These are phyloP conservation scores for Mormyrus lacerda DNA, from an alignment of 2,113 vertebrate genomes.

Conservation along the genomic window DNA sequence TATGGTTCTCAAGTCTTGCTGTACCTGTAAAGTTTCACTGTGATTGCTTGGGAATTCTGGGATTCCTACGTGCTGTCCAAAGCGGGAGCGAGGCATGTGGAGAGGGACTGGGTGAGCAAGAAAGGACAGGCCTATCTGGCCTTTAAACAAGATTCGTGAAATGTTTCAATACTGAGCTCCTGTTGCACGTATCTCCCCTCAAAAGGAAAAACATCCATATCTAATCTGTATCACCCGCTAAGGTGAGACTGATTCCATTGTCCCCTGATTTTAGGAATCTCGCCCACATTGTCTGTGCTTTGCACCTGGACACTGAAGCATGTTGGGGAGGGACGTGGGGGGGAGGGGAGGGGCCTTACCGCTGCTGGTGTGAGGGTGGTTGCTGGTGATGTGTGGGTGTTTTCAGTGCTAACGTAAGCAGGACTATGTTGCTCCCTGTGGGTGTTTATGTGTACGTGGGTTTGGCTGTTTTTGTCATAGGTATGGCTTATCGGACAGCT, in stretches of 20 bases:
- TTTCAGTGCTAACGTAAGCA: too few relatives aligned
- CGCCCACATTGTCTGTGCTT: not conserved
- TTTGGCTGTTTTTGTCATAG: not conserved
- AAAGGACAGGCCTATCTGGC: not conserved
- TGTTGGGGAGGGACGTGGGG: not conserved
- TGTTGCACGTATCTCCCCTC: not conserved
- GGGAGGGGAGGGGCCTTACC: not conserved
- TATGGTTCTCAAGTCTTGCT: too few relatives aligned
- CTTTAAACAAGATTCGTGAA: not conserved
- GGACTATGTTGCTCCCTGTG: not conserved
- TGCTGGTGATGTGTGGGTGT: not conserved
- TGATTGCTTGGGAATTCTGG: not conserved
- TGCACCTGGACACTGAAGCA: not conserved
- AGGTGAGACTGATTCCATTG: not conserved
- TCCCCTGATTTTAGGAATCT: not conserved
- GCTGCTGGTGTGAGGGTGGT: not conserved
- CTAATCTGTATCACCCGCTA: not conserved
- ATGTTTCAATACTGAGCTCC: not conserved
- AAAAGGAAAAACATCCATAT: not conserved
- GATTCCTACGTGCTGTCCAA: not conserved
- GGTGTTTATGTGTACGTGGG: not conserved
- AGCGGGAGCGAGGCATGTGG: not conserved
- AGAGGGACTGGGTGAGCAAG: not conserved
- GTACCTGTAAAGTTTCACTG: not conserved
- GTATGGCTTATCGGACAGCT: not conserved